Evolutionary conservation across 2,888 invertebrate species (phyloP).

Genomic region (Nycteola revayana): DNA sequence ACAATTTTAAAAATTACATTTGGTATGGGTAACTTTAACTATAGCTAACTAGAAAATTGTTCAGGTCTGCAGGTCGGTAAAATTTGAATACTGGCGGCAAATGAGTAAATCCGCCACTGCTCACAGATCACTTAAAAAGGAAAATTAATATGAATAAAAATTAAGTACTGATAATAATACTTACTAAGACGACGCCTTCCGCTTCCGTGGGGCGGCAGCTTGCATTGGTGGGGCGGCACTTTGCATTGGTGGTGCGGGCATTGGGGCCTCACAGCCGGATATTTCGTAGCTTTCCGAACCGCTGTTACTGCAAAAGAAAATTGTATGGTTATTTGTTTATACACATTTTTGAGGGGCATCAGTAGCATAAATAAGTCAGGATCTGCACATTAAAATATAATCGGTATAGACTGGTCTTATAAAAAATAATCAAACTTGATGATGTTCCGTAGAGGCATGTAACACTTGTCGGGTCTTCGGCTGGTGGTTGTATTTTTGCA

Average conservation of each 20-base stretch:
- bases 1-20: no score
- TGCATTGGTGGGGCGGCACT: conserved; percentile 7
- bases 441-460: background rate
- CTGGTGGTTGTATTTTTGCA: no score
- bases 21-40: no score
- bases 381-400: background rate
- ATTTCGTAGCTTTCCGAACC: conserved; percentile 43
- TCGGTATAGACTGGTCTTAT: background rate
- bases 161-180: no score
- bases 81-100: no score
- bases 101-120: no score
- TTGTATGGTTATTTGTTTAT: no score
- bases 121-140: no score
- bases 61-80: no score
- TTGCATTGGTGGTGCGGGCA: conserved; percentile 20
- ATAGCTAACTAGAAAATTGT: no score
- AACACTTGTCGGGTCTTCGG: background rate
- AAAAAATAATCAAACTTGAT: background rate
- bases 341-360: background rate
- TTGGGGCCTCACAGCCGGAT: conserved; percentile 37
- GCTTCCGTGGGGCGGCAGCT: conserved; percentile 38
- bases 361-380: conserved; percentile 3
- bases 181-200: conserved; percentile 59
- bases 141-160: no score
- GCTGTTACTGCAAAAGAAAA: conserved; percentile 20